phyloP scores from a whole-genome alignment of 2,888 invertebrate genomes.

The Hyppa rectilinea region DNA sequence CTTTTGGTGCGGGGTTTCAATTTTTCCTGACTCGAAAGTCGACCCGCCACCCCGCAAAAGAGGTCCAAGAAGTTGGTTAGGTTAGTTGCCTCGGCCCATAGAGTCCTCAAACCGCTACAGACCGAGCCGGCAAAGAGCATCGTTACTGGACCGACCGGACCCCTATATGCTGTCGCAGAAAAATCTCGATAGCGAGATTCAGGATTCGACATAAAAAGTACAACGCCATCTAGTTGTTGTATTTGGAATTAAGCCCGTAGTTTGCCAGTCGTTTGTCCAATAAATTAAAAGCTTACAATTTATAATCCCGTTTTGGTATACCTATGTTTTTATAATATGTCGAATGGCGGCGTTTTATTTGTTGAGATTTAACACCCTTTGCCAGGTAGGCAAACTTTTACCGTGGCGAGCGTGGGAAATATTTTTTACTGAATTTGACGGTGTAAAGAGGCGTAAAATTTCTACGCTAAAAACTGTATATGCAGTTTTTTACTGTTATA shows the following conservation, averaged over 20 bases:
- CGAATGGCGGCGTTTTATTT: slow-evolving; percentile 10
- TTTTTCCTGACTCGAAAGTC: slow-evolving; percentile 87
- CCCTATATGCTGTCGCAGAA: slow-evolving; percentile 60
- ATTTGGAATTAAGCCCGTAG: slow-evolving; percentile 11
- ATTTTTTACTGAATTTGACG: slow-evolving; percentile 8
- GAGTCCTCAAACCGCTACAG: slow-evolving; percentile 93
- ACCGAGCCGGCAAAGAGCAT: slow-evolving; percentile 94
- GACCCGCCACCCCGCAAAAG: slow-evolving; percentile 88
- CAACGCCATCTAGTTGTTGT: slow-evolving; percentile 72
- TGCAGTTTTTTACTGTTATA: slow-evolving; percentile 11
- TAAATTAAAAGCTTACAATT: slow-evolving; percentile 26
- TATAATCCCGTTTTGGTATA: slow-evolving; percentile 11
- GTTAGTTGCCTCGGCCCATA: slow-evolving; percentile 90
- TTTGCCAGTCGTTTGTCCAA: neutral
- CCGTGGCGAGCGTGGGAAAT: slow-evolving; percentile 35
- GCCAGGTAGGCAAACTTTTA: slow-evolving; percentile 37
- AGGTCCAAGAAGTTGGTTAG: slow-evolving; percentile 90
- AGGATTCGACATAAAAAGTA: slow-evolving; percentile 51
- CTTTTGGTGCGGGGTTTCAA: slow-evolving; percentile 83
- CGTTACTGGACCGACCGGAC: slow-evolving; percentile 19
- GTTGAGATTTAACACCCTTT: slow-evolving; percentile 22
- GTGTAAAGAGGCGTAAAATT: neutral
- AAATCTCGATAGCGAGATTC: slow-evolving; percentile 73
- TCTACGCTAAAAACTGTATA: neutral
- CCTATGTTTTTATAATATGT: slow-evolving; percentile 26